Base-by-base conservation (phyloP, 2,888 invertebrate species). In the Reticulitermes lucifugus region DNA sequence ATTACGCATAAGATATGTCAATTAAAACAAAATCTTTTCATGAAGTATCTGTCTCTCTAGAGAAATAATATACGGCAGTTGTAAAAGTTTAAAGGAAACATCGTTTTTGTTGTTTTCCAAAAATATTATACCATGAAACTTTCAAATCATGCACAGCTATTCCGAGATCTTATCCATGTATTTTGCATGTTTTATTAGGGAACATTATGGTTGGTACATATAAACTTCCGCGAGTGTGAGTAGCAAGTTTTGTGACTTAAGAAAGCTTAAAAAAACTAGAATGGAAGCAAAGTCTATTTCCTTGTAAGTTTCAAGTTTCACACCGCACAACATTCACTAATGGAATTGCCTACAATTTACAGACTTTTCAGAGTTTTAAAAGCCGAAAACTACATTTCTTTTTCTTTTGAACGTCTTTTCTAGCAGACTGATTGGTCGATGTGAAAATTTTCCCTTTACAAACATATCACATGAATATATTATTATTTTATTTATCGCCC, bases 281-380 rank as follows among this genome's bases (percentile, higher is more conserved):
- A 46, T 0, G 46, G 12, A 12, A 46, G 12, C 12, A 46, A 46
- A 12, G 46, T 25, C 7, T 25, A 25, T 25, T 65, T 25, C n/a
- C 0, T 25, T 65, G 3, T 2, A 25, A 65, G 65, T n/a, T 65
- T 65, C 65, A 65, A 65, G 65, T 65, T 65, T 65, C 65, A 65
- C 65, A 12, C 12, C 65, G 12, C n/a, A 65, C n/a, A 25, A 65
- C n/a, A n/a, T 65, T 21, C 65, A 0, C 25, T 65, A 65, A 65
- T 65, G 65, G 65, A n/a, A 65, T 65, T 65, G 65, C 65, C 65
- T 25, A 25, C 65, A 65, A 65, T 65, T 65, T 65, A 65, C n/a
- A 65, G 25, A 65, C 65, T 65, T 65, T 65, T n/a, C 65, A 65
- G 65, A 65, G 4, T 65, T 65, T 65, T 65, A n/a, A 65, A 65